Evolutionary conservation across 2,113 vertebrate genomes (phyloP), one percentile per base, ranked within the genome.

Genomic region (Grammomys surdaster): DNA sequence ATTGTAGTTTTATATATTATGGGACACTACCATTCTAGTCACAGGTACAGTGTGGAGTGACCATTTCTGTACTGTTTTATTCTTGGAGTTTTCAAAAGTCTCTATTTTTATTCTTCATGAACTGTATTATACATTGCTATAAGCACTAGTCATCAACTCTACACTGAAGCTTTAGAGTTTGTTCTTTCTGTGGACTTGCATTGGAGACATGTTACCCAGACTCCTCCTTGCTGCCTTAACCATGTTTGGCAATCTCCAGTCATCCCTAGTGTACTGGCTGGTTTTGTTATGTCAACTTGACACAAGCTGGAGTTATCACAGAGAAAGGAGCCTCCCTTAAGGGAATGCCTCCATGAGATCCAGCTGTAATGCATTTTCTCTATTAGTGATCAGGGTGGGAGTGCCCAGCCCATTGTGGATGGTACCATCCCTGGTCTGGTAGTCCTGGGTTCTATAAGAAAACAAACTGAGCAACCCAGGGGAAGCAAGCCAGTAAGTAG

Each of bases 51-150:
- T 33, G 54, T 73, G 24, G 60, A 60, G 51, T 10, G 40, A 82
- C 33, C 40, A 40, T 51, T 82, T 73, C 12, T 22, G 40, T 56
- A 5, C 31, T 70, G 31, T 31, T 56, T 65, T 75, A n/a, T 60
- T 26, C 28, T 82, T 73, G 33, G 43, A 54, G 26, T 19, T 36
- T 43, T 40, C 48, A 48, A 36, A 26, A 10, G 13, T 43, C 36
- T 63, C 40, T 36, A 5, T 26, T 65, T 54, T 65, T 22, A 9
- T 19, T 84, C 87, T 51, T 76, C 31, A 33, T 43, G 5, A 9
- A 33, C 4, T n/a, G 0, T 20, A 4, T 40, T 20, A 63, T 13
- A 51, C 3, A 6, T 28, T 26, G 8, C 43, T 33, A 1, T 60
- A 17, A 20, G 0, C 36, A 17, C 3, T 16, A 33, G 24, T 24